Base-by-base conservation (phyloP, 2,797 vertebrate species). In the Rhinoraja longicauda region DNA sequence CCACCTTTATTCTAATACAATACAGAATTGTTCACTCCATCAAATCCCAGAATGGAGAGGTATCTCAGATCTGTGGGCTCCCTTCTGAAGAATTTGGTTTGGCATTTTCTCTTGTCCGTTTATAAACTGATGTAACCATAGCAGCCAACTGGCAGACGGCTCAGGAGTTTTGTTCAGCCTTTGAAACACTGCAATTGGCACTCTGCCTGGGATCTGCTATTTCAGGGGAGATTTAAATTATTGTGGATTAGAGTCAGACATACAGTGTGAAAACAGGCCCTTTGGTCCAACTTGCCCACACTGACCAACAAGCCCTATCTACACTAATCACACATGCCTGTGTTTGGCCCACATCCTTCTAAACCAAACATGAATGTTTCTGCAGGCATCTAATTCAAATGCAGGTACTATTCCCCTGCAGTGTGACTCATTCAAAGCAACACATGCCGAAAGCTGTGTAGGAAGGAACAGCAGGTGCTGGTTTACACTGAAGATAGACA, bases 161-260 rank as follows among this genome's bases (percentile, higher is more conserved):
- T 53, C 26, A n/a, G 72, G 26, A 73, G 90, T 92, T 70, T 26
- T 73, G 90, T 53, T 92, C 21, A 73, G 70, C 70, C 90, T 57
- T 57, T 29, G 21, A 92, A 92, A 92, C 70, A 75, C 70, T 57
- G 90, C 45, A 29, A 24, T 39, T 75, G 90, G 90, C 90, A 53
- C 21, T 15, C 24, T 29, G 32, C 90, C 90, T 53, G 32, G 2
- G 9, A 72, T 6, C 70, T 92, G 67, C 39, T 75, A n/a, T 75
- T 75, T 75, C 72, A 45, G 21, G 17, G 84, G n/a, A 19, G 39
- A 45, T 75, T 92, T 53, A 92, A 92, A 5, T 73, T n/a, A 57
- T 39, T 57, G 29, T 91, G 88, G 39, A 75, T 92, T 53, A 10
- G 21, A 72, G 13, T 72, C 17, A 53, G 45, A 53, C 45, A 53